Evolutionary conservation across 2,113 vertebrate genomes (phyloP), one percentile per base, ranked within the genome.

Genomic region (Ameiurus melas): DNA sequence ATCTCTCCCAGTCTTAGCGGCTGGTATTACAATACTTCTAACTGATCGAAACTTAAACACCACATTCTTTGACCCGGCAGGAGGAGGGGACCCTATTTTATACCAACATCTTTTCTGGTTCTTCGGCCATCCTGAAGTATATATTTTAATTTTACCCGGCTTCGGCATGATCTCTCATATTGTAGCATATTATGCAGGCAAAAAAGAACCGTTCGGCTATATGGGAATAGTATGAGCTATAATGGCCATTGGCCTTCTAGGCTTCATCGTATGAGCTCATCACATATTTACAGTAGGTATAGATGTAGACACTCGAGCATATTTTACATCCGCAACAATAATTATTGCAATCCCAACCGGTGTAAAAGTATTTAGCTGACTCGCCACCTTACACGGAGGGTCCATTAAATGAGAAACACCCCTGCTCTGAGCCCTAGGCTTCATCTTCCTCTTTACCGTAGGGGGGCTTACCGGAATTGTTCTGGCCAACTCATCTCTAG

Each of bases 321-420:
- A 94, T 8, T 94, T 94, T 12, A 94, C 93, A 5, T 92, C 91
- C 0, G 91, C 93, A 2, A 93, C 92, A n/a, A 93, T 94, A 85
- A 93, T 93, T 0, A 94, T 93, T 1, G 93, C 92, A 0, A 91
- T 93, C 10, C 89, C 92, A 2, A 90, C 88, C 0, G 91, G 91
- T 0, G 90, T 86, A 25, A 88, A 88, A 85, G 84, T 91, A 1
- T 89, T 90, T 73, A 90, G 86, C 62, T 92, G 86, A 88, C 71
- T 89, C 1, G 36, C 90, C 0, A 91, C 92, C 0, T 33, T 92
- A 0, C 89, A 92, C 3, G 90, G 92, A 13, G 92, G 92, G 0
- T 17, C 77, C 2, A 89, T 92, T 22, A 92, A 91, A 89, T 91
- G 91, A 83, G 86, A 92, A 27, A 90, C 90, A 0, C 91, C 90